A percentile compares a stretch with the other conserved stretches of the same genome.
Conservation (phyloP, 2,113 vertebrate genomes). For the Lepus europaeus region DNA sequence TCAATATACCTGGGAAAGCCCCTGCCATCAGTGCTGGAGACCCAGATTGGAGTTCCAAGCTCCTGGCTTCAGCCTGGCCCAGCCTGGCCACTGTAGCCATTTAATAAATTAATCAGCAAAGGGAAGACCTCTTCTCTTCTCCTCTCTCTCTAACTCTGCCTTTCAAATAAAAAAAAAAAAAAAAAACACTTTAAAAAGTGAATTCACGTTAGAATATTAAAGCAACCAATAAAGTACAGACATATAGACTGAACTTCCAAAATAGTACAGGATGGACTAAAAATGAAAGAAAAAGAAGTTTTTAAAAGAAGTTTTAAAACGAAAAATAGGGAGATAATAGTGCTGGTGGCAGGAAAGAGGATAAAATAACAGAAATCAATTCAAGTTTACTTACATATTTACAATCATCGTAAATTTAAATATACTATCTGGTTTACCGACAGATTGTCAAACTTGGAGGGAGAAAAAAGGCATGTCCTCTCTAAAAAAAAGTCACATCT, state of each 20-base stretch:
- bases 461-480: background rate
- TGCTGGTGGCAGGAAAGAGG: background rate
- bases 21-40: no score
- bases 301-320: background rate
- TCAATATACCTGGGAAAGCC: no score
- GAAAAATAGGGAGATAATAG: background rate
- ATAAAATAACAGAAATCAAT: background rate
- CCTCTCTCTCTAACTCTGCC: no score
- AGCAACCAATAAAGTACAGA: conserved; percentile 10
- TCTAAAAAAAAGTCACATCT: background rate
- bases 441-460: background rate
- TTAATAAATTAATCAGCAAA: no score
- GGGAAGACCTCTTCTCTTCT: no score
- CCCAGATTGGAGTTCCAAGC: no score
- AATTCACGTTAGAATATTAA: background rate
- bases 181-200: background rate
- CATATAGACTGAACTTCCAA: background rate
- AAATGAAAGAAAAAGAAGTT: background rate
- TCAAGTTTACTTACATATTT: background rate
- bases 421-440: background rate
- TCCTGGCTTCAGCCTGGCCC: no score
- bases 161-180: no score
- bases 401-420: background rate
- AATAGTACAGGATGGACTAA: background rate
- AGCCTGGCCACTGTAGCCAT: no score